Evolutionary conservation across 2,797 vertebrate genomes (phyloP), one percentile per base, ranked within the genome.

Genomic region (Myotis myotis): DNA sequence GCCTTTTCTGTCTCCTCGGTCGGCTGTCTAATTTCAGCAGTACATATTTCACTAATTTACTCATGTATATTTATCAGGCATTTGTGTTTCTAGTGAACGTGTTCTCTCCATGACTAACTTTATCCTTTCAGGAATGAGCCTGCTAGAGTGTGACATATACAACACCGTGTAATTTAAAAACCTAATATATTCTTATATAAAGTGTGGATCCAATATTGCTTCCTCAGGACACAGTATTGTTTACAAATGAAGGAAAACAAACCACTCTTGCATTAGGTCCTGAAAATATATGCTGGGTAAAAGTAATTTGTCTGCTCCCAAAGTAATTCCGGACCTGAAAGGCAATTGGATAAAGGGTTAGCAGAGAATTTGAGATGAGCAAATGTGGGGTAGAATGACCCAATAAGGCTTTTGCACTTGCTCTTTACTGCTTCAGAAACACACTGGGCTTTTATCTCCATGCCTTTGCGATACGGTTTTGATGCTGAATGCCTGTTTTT

Each of bases 241-340:
- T 95, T 96, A 87, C 81, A 96, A 96, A 90, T 91, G 71, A 88
- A 68, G 80, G 25, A 84, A 94, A 88, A 51, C 28, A 89, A 84
- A 38, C 33, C 22, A 74, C 28, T 62, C 47, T 87, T 5, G 33
- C 20, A 57, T 93, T 76, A 71, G 17, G 17, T 81, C 94, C 76
- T 91, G 41, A 87, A 87, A 88, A 64, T 62, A 16, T 87, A 47
- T 70, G n/a, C 30, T 33, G 20, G 41, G 55, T 62, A 25, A 94
- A 93, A 91, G 71, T 55, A 90, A 93, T 94, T 87, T 93, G 28
- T 55, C 22, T 92, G 10, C 72, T 84, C 47, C 23, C 8, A 93
- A 94, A 92, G 71, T 87, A 84, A 96, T 95, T 95, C 66, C 0
- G 23, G 23, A 84, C 62, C 85, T 44, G 47, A 66, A 76, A 90